These are phyloP conservation scores for Thermophis baileyi DNA, from an alignment of 2,113 vertebrate genomes.

Conservation along the genomic window DNA sequence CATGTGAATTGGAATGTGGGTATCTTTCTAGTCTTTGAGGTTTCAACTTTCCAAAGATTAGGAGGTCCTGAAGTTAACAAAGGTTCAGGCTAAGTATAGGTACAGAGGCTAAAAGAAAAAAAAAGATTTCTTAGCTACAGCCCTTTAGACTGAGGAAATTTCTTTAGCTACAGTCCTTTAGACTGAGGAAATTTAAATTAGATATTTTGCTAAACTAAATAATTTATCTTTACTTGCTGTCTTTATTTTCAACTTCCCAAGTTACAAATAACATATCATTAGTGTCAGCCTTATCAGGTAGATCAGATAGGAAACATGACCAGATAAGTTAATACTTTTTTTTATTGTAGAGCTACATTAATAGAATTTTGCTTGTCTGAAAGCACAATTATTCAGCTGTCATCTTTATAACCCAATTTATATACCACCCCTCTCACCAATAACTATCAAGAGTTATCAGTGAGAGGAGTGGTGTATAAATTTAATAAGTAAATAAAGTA, in stretches of 20 bases:
- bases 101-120: neutral
- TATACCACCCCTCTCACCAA: neutral
- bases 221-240: neutral
- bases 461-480: neutral
- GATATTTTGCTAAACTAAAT: neutral
- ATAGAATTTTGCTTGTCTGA: neutral
- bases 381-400: neutral
- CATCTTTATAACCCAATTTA: neutral
- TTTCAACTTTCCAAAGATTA: neutral
- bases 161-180: neutral
- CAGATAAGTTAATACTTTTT: neutral
- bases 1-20: neutral
- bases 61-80: neutral
- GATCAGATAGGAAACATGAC: neutral
- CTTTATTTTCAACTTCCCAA: neutral
- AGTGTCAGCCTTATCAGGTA: neutral
- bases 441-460: no score
- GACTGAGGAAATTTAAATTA: neutral
- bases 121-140: neutral
- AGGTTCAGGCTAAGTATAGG: neutral
- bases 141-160: no score
- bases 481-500: neutral
- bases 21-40: neutral
- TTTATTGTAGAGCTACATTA: neutral
- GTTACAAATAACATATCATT: neutral